Conservation (phyloP, 2,888 invertebrate species). For the Andrena bucephala region DNA sequence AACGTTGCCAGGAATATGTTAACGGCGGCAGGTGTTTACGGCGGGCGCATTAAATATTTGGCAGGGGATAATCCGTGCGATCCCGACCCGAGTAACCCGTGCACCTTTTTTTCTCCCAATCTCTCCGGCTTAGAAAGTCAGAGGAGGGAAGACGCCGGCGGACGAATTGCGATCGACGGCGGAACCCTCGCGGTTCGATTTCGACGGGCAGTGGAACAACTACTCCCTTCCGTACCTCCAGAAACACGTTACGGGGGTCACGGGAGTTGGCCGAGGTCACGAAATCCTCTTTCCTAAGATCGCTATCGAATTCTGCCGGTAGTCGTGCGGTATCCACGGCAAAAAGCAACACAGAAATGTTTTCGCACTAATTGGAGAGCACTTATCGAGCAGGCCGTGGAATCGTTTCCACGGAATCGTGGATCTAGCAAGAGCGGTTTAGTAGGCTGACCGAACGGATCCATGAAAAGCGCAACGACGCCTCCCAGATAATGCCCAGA, state of each 20-base stretch:
- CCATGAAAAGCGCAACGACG: conserved; percentile 77
- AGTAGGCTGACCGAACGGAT: conserved; percentile 66
- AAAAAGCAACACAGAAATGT: conserved; percentile 76
- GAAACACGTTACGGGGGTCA: conserved; percentile 53
- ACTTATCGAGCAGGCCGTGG: conserved; percentile 76
- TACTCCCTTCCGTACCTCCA: conserved; percentile 9
- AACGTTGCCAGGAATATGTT: conserved; percentile 26
- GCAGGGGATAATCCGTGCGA: conserved; percentile 20
- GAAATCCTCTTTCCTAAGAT: conserved; percentile 68
- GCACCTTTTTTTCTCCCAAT: neutral
- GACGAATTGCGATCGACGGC: neutral
- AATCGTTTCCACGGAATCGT: conserved; percentile 83
- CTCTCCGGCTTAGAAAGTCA: neutral
- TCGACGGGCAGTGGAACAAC: conserved; percentile 16
- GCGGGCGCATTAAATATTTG: conserved; percentile 2
- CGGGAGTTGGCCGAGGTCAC: conserved; percentile 65
- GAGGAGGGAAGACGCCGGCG: neutral
- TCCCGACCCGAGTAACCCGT: conserved; percentile 2
- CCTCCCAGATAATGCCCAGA: conserved; percentile 78
- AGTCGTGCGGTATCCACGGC: conserved; percentile 59
- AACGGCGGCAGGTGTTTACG: conserved; percentile 44
- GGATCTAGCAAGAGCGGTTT: conserved; percentile 76
- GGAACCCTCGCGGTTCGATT: conserved; percentile 28
- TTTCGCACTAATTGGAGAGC: conserved; percentile 82
- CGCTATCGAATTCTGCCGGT: conserved; percentile 64